Base-by-base conservation (phyloP, 2,888 invertebrate species). In the Sturmia bella region DNA sequence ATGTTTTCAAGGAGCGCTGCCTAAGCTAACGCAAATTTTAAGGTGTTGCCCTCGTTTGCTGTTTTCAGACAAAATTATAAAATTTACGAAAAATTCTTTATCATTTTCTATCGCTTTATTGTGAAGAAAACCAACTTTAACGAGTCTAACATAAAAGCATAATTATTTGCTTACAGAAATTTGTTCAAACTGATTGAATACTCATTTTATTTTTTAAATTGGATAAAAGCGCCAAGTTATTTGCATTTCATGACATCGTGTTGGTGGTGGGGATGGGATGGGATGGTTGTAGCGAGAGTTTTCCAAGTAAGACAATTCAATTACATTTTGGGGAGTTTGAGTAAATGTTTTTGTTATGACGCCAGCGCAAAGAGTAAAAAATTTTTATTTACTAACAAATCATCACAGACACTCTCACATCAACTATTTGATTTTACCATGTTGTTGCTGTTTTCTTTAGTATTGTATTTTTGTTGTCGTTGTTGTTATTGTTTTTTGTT, bases 291-390 rank as follows among this genome's bases (percentile, higher is more conserved):
- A 41, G 45, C 9, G 45, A 57, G 15, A 45, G 45, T 17, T n/a
- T 43, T 13, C 15, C 15, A 15, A 12, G 32, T 21, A 54, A 19
- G 63, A 32, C 13, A 13, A 37, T 32, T 32, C 9, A 32, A 21
- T 59, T 19, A 41, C n/a, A 15, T 19, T 19, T 52, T 48, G 69
- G 73, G 74, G 74, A 77, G 75, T 82, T 73, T 82, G 82, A 70
- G 74, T 82, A 75, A 69, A 78, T 78, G 61, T 78, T 82, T 78
- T 70, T 82, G 70, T 79, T 82, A 78, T 78, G 74, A 82, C 82
- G 82, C 82, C 82, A 82, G 82, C 82, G 82, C 82, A 82, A 66
- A 78, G 78, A 82, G 82, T 70, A 82, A 79, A 70, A 75, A 82
- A 54, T 61, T 24, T 32, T 52, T 78, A 82, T 82, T 82, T 82